phyloP scores from a whole-genome alignment of 2,113 vertebrate genomes.

The Delphinapterus leucas region DNA sequence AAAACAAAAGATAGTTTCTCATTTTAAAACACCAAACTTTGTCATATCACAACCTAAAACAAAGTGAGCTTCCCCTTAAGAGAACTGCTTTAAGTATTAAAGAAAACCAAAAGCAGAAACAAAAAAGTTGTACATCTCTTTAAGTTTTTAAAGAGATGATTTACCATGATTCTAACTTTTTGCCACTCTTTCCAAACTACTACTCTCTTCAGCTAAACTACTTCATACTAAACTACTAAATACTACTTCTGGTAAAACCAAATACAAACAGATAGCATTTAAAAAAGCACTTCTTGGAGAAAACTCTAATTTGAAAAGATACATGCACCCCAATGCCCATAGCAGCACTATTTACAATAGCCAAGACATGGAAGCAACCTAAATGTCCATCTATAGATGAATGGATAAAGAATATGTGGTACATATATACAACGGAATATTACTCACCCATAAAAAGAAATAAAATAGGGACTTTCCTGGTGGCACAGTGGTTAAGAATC shows the following conservation, averaged over 20 bases:
- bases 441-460: no score
- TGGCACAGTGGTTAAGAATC: no score
- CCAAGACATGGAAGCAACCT: neutral
- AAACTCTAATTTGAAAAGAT: neutral
- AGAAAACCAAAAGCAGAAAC: neutral
- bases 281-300: neutral
- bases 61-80: neutral
- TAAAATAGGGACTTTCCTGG: no score
- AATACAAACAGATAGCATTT: neutral
- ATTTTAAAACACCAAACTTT: neutral
- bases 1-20: neutral
- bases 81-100: neutral
- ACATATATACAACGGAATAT: neutral
- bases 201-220: neutral
- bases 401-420: neutral
- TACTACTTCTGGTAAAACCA: slow-evolving; percentile 1
- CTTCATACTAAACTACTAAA: neutral
- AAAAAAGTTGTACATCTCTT: neutral
- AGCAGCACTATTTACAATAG: neutral
- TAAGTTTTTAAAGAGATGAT: neutral
- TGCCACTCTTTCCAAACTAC: neutral
- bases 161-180: neutral
- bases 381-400: neutral
- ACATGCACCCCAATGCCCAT: neutral
- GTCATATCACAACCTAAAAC: neutral